These are phyloP conservation scores for Pandemis cinnamomeana DNA, from an alignment of 2,888 invertebrate genomes.

Conservation along the genomic window DNA sequence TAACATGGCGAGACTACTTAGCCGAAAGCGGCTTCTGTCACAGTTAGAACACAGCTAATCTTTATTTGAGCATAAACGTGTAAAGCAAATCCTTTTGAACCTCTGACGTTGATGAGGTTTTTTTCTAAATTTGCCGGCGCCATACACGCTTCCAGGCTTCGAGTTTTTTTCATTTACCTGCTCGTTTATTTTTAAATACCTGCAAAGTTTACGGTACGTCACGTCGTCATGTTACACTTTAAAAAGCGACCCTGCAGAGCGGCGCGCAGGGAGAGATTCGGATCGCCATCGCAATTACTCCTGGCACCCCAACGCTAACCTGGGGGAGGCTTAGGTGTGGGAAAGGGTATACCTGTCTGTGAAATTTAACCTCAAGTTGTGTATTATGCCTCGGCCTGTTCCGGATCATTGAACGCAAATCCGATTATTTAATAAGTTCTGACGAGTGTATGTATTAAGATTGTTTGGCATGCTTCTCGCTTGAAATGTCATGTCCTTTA, in stretches of 20 bases:
- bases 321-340: slow-evolving; percentile 14
- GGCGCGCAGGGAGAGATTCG: slow-evolving; percentile 35
- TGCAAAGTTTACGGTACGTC: slow-evolving; percentile 40
- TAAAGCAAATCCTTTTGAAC: slow-evolving; percentile 22
- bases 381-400: slow-evolving; percentile 19
- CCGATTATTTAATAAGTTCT: background rate
- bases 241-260: slow-evolving; percentile 31
- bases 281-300: slow-evolving; percentile 35
- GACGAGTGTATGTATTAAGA: background rate
- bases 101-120: slow-evolving; percentile 19
- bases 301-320: slow-evolving; percentile 27
- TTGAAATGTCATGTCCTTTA: background rate
- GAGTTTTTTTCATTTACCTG: slow-evolving; percentile 37
- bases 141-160: slow-evolving; percentile 22
- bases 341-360: slow-evolving; percentile 19
- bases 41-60: background rate
- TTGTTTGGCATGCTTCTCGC: background rate
- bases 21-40: slow-evolving; percentile 10
- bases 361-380: slow-evolving; percentile 21
- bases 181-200: slow-evolving; percentile 39
- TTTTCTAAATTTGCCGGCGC: slow-evolving; percentile 37
- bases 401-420: slow-evolving; percentile 25
- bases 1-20: slow-evolving; percentile 30
- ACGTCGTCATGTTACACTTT: slow-evolving; percentile 36
- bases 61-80: slow-evolving; percentile 6